Percentiles rank a stretch among this genome's conserved stretches.
Evolutionary conservation across 2,797 vertebrate species (phyloP).

Genomic region (Petrocephalus sullivani): DNA sequence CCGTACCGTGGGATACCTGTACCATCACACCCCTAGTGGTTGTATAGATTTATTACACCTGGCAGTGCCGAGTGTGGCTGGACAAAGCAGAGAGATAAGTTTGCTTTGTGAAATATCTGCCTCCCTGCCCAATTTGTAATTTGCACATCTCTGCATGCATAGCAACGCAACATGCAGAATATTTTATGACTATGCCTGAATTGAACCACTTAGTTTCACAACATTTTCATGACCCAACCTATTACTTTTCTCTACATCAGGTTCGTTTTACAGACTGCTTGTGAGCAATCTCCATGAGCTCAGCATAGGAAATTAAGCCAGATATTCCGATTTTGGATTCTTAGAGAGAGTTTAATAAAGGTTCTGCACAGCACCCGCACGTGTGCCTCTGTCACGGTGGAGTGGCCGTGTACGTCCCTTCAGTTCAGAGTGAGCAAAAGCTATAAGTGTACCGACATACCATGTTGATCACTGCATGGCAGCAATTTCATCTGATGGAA

Average conservation of each 20-base stretch:
- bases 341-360: not conserved
- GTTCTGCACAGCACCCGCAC: not conserved
- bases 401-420: not conserved
- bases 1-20: too few relatives aligned
- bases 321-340: not conserved
- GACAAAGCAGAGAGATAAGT: not conserved
- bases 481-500: not conserved
- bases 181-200: not conserved
- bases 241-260: not conserved
- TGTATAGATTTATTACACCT: too few relatives aligned
- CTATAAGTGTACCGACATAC: not conserved
- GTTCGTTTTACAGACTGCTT: not conserved
- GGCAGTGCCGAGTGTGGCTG: too few relatives aligned
- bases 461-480: not conserved
- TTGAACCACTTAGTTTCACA: not conserved
- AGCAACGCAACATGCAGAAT: not conserved
- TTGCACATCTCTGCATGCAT: not conserved
- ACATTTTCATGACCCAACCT: not conserved
- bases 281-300: not conserved
- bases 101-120: not conserved
- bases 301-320: not conserved
- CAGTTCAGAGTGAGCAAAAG: too few relatives aligned
- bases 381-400: not conserved
- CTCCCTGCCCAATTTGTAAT: not conserved
- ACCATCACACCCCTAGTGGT: too few relatives aligned